These are phyloP conservation scores for Apodemus agrarius DNA, from an alignment of 2,797 vertebrate species.

Conservation along the genomic window DNA sequence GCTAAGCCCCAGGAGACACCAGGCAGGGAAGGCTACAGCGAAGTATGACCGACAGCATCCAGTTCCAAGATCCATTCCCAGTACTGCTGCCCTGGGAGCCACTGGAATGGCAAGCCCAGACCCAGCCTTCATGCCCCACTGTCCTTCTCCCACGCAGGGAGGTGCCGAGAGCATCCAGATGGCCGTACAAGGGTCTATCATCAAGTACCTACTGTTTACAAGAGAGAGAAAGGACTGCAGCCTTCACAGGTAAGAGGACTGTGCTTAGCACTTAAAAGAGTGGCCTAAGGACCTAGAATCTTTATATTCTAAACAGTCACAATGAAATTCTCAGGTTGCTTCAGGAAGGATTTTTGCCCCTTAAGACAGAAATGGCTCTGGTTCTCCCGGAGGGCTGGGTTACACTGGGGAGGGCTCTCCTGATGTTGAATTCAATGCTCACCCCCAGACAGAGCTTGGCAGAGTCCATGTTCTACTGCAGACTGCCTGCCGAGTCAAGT, in stretches of 20 bases:
- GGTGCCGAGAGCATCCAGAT: slow-evolving; percentile 90
- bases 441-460: accelerated
- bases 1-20: neutral
- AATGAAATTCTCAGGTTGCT: neutral
- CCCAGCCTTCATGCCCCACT: neutral
- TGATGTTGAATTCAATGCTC: accelerated
- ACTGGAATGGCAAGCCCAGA: neutral
- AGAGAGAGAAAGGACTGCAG: slow-evolving; percentile 71
- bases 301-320: neutral
- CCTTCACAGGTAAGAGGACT: slow-evolving; percentile 87
- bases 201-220: slow-evolving; percentile 91
- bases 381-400: accelerated
- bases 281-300: neutral
- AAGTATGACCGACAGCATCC: neutral
- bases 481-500: neutral
- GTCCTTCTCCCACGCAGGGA: slow-evolving; percentile 82
- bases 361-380: neutral
- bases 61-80: neutral
- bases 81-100: accelerated
- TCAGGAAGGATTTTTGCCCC: neutral
- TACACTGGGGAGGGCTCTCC: neutral
- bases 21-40: neutral
- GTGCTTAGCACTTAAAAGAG: neutral
- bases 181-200: slow-evolving; percentile 91
- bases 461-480: neutral